phyloP scores from a whole-genome alignment of 2,888 invertebrate genomes.

The Eudasyphora cyanicolor region DNA sequence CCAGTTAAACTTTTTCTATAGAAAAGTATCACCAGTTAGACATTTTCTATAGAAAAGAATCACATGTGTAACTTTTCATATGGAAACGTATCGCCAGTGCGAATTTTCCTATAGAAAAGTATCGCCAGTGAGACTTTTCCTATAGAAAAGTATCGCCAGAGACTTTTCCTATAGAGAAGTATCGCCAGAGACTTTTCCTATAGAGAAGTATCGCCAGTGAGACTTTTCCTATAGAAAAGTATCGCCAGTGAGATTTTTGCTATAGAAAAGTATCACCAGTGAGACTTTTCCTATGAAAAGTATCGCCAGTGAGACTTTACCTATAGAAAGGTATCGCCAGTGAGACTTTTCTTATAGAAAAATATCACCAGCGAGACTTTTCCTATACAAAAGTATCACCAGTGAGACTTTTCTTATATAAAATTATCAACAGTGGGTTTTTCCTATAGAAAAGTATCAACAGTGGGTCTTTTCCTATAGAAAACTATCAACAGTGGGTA shows the following conservation, averaged over 20 bases:
- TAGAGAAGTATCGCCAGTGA: not conserved
- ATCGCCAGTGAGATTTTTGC: not conserved
- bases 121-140: not conserved
- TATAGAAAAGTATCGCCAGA: not conserved
- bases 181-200: not conserved
- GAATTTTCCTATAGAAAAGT: slow-evolving; percentile 2
- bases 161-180: not conserved
- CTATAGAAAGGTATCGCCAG: not conserved
- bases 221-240: not conserved
- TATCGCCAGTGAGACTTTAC: not conserved
- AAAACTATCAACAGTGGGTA: not conserved
- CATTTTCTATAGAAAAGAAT: too few relatives aligned
- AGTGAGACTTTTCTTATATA: not conserved
- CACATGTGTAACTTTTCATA: not conserved
- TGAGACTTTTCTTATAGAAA: not conserved
- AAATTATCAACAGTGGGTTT: not conserved
- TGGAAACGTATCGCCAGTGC: not conserved
- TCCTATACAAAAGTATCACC: too few relatives aligned
- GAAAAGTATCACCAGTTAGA: not conserved
- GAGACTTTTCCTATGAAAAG: not conserved
- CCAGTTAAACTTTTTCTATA: not conserved
- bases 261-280: not conserved
- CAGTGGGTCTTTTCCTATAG: not conserved
- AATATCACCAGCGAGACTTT: not conserved
- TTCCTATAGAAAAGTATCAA: not conserved